Evolutionary conservation across 2,888 invertebrate species (phyloP).

Genomic region (Ophion costatus): DNA sequence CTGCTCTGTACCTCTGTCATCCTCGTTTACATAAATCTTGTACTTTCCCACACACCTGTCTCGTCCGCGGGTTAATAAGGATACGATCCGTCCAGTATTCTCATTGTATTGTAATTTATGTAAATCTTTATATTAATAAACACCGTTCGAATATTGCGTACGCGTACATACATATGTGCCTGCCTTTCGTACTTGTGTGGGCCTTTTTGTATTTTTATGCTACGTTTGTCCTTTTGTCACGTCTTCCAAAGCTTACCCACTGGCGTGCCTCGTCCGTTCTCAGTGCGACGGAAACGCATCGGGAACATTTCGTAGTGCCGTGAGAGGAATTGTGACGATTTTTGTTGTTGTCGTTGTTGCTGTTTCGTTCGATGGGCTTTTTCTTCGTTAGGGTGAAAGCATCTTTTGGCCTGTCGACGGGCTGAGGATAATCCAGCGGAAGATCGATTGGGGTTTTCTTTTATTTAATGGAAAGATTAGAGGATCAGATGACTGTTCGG

Average conservation of each 20-base stretch:
- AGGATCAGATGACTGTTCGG: too few species aligned
- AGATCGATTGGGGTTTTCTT: neutral
- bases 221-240: constrained; percentile 7
- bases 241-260: constrained; percentile 28
- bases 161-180: constrained; percentile 21
- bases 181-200: constrained; percentile 16
- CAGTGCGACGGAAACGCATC: constrained; percentile 7
- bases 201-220: constrained; percentile 32
- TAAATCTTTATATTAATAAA: constrained; percentile 79
- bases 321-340: neutral
- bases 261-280: constrained; percentile 34
- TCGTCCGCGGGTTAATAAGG: constrained; percentile 52
- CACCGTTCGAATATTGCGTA: constrained; percentile 69
- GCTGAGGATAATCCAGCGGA: neutral
- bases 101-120: constrained; percentile 80
- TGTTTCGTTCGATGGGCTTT: neutral
- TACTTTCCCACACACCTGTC: constrained; percentile 49
- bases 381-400: constrained; percentile 24
- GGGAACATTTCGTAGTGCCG: neutral
- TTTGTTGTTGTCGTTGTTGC: too few species aligned
- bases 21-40: constrained; percentile 56
- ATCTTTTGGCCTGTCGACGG: neutral
- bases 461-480: neutral
- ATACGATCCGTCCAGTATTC: constrained; percentile 75
- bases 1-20: constrained; percentile 51